Evolutionary conservation across 2,113 vertebrate species (phyloP), one percentile per base, ranked within the genome.

Genomic region (Thamnophis sirtalis): DNA sequence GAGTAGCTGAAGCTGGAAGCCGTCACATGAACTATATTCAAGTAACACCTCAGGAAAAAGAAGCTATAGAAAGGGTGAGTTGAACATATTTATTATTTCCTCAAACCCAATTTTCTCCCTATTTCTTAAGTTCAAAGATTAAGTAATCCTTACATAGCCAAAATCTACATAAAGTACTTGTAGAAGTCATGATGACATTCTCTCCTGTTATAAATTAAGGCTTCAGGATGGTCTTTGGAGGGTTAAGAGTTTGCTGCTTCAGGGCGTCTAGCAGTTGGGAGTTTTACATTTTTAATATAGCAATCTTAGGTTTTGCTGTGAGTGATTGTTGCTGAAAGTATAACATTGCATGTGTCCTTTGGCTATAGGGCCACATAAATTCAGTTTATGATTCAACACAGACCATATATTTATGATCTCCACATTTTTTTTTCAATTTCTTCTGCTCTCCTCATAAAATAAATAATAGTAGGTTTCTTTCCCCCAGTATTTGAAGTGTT

Each of bases 41-140:
- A 98, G 98, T 99, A 96, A 99, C 99, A 24, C 98, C 99, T 95
- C 99, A 99, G 97, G 99, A 99, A 96, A 99, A 99, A 96, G 99
- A 99, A 98, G 99, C 99, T 97, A 99, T 99, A 96, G 99, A 99
- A 96, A 98, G 99, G 98, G 99, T 99, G 93, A 98, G 98, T 90
- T 49, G 73, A 60, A 51, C n/a, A 60, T 88, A 33, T 53, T 43
- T 80, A 19, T 38, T 80, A n/a, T 43, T 43, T 24, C 51, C 68
- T 73, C 19, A 22, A 43, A 19, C 48, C 51, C 17, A 26, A 1
- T 63, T 58, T 60, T 50, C 17, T 55, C 5, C 22, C 80, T 11
- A 2, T 91, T 91, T 60, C 15, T 13, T 48, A 91, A 86, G 1
- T 85, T 85, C 38, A 85, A 24, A 54, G 5, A 8, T 24, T 43